phyloP scores from a whole-genome alignment of 2,888 invertebrate species.

The Drosophila trichaetosa region DNA sequence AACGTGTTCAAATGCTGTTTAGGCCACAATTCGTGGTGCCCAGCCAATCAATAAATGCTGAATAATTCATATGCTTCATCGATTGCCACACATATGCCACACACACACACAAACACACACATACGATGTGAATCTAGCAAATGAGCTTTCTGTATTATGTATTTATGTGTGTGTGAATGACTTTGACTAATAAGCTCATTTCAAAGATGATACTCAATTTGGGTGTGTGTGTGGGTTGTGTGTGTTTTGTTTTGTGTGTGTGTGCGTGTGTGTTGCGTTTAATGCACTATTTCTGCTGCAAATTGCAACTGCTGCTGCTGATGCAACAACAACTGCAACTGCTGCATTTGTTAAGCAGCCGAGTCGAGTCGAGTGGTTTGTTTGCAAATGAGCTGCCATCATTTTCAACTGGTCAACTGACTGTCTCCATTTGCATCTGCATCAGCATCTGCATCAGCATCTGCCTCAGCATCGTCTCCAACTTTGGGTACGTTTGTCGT shows the following conservation, averaged over 20 bases:
- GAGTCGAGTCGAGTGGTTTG: conserved; percentile 65
- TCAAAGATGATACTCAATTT: conserved; percentile 44
- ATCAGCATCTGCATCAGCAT: conserved; percentile 6
- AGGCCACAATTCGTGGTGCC: conserved; percentile 13
- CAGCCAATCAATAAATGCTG: conserved; percentile 46
- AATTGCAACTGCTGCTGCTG: conserved; percentile 65
- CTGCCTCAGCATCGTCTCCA: neutral
- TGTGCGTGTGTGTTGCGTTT: conserved; percentile 8
- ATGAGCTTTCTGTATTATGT: conserved; percentile 41
- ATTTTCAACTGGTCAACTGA: conserved; percentile 59
- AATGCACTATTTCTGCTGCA: conserved; percentile 48
- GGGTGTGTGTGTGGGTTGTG: conserved; percentile 2
- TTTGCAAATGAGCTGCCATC: conserved; percentile 77
- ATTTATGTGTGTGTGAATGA: conserved; percentile 19
- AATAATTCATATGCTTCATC: conserved; percentile 45
- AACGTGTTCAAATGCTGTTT: conserved; percentile 29
- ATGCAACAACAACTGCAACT: conserved; percentile 6
- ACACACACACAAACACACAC: conserved; percentile 10
- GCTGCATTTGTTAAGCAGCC: conserved; percentile 39
- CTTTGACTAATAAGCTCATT: conserved; percentile 39
- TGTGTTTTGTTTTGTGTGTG: neutral
- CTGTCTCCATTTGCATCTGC: conserved; percentile 26
- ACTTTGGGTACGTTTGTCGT: conserved; percentile 24
- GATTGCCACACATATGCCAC: conserved; percentile 26
- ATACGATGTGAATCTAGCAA: conserved; percentile 15